A percentile compares a stretch with the other conserved stretches of the same genome.
These are phyloP conservation scores for Sibirionetta formosa DNA, from an alignment of 2,797 vertebrate species.

Conservation along the genomic window DNA sequence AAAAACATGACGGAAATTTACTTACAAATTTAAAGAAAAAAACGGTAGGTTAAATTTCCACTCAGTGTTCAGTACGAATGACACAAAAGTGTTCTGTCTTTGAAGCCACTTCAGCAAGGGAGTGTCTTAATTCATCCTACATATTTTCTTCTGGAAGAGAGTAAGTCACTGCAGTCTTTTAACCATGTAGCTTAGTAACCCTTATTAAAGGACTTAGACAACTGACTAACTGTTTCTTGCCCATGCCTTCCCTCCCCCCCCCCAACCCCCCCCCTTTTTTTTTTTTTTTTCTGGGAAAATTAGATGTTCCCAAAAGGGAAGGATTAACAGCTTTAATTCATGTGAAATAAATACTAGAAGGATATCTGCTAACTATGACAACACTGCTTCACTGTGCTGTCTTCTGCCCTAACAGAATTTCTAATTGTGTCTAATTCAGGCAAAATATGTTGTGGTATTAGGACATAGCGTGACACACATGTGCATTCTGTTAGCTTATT, in stretches of 20 bases:
- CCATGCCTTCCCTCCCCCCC: too few relatives aligned
- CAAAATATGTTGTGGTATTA: slow-evolving; percentile 35
- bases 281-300: background rate
- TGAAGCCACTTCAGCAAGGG: background rate
- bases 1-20: background rate
- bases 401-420: background rate
- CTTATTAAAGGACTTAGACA: background rate
- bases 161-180: background rate
- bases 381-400: background rate
- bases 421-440: slow-evolving; percentile 32
- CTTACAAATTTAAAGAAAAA: background rate
- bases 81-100: background rate
- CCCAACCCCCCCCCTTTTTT: too few relatives aligned
- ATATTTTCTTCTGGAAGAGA: slow-evolving; percentile 7
- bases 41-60: background rate
- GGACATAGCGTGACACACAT: slow-evolving; percentile 14
- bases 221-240: background rate
- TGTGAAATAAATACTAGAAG: accelerated
- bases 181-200: background rate
- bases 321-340: background rate
- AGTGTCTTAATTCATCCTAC: background rate
- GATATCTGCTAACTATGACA: background rate
- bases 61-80: background rate
- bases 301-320: background rate
- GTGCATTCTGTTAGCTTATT: background rate